Percentiles rank a stretch among this genome's conserved stretches.
Conservation (phyloP, 2,113 vertebrate genomes). For the Conger conger region DNA sequence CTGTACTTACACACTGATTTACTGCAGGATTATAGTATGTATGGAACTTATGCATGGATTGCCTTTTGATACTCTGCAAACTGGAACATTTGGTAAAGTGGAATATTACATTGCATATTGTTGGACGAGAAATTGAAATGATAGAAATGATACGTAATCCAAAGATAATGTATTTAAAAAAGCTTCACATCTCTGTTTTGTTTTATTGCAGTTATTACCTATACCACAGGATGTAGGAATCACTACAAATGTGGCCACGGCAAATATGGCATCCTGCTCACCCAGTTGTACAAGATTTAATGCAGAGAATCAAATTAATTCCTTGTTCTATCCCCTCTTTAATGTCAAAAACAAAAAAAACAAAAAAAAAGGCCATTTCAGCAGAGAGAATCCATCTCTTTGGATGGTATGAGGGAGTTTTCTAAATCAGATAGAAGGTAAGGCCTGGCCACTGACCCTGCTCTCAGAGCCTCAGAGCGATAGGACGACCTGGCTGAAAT, state of each 20-base stretch:
- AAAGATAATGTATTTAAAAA: not conserved
- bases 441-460: not conserved
- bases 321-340: constrained; percentile 17
- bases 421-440: not conserved
- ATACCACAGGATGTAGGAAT: not conserved
- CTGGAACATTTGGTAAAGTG: not conserved
- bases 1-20: no score
- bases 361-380: not conserved
- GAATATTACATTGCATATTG: not conserved
- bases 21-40: no score
- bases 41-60: no score
- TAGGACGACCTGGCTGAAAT: not conserved
- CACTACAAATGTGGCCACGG: not conserved
- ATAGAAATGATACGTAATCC: not conserved
- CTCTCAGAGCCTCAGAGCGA: not conserved
- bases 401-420: not conserved
- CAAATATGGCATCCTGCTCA: not conserved
- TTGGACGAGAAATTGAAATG: not conserved
- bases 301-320: not conserved
- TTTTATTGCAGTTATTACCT: not conserved
- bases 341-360: not conserved
- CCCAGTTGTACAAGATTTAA: not conserved
- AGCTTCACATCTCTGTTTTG: not conserved
- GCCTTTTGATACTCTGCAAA: not conserved
- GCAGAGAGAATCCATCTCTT: not conserved